Evolutionary conservation across 2,888 invertebrate genomes (phyloP).

Genomic region (Euclidia mi): DNA sequence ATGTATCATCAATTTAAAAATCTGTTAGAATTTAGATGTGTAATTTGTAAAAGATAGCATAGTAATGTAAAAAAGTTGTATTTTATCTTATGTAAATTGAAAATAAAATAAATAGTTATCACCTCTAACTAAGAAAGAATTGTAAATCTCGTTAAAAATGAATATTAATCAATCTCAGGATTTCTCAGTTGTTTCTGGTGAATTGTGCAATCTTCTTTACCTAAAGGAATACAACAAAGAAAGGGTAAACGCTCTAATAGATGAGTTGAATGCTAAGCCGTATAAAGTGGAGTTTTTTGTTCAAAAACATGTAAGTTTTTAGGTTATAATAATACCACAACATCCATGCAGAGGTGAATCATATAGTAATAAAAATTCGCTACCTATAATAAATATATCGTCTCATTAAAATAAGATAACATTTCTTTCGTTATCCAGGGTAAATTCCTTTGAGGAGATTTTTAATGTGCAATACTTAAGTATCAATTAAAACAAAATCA

Average conservation of each 20-base stretch:
- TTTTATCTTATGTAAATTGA: background rate
- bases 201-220: conserved; percentile 77
- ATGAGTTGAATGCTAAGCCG: conserved; percentile 91
- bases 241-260: conserved; percentile 88
- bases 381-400: background rate
- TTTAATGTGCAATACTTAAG: too few relatives aligned
- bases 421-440: too few relatives aligned
- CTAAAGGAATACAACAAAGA: conserved; percentile 81
- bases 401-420: background rate
- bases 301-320: conserved; percentile 79
- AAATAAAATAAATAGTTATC: conserved; percentile 8
- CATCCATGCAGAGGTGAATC: background rate
- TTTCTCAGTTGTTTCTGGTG: conserved; percentile 75
- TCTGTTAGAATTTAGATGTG: too few relatives aligned
- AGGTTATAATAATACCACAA: conserved; percentile 2
- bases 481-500: too few relatives aligned
- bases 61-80: too few relatives aligned
- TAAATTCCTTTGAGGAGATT: too few relatives aligned
- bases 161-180: conserved; percentile 61
- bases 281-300: conserved; percentile 85
- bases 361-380: background rate
- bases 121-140: background rate
- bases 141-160: conserved; percentile 50
- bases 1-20: too few relatives aligned
- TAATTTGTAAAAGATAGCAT: too few relatives aligned